Evolutionary conservation across 2,888 invertebrate species (phyloP).

Genomic region (Caenorhabditis sp.): DNA sequence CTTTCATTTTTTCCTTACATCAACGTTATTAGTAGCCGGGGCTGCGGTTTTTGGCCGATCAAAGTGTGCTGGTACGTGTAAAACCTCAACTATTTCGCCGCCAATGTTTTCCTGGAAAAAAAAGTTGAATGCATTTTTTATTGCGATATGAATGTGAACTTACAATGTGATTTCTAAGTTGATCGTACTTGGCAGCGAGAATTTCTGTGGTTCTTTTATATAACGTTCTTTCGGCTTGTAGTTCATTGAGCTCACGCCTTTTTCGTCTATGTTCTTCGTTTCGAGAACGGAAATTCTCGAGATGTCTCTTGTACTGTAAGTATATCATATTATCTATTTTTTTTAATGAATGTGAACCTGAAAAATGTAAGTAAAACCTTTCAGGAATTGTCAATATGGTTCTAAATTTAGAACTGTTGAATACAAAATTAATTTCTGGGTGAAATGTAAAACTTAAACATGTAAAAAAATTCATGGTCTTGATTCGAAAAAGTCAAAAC

Average conservation of each 20-base stretch:
- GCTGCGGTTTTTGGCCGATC: conserved; percentile 69
- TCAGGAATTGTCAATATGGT: too few species aligned
- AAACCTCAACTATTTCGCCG: conserved; percentile 57
- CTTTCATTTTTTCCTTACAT: conserved; percentile 24
- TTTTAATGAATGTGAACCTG: neutral
- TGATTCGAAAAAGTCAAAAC: too few species aligned
- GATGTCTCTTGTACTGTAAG: conserved; percentile 81
- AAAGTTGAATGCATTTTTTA: neutral
- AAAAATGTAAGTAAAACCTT: too few species aligned
- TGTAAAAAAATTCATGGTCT: too few species aligned
- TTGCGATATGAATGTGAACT: conserved; percentile 40
- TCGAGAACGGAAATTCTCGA: conserved; percentile 82
- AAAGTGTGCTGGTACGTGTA: conserved; percentile 35
- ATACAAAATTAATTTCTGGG: too few species aligned
- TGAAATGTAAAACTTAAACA: too few species aligned
- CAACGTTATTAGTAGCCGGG: conserved; percentile 48
- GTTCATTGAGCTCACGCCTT: conserved; percentile 79
- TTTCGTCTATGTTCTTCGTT: conserved; percentile 84
- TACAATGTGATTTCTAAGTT: conserved; percentile 76
- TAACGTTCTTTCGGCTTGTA: conserved; percentile 82
- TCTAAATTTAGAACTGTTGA: too few species aligned
- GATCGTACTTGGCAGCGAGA: conserved; percentile 75
- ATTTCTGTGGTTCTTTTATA: conserved; percentile 82
- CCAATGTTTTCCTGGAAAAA: conserved; percentile 59
- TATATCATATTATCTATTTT: conserved; percentile 24